Conservation (phyloP, 2,888 invertebrate genomes). For the Catonia carolina region DNA sequence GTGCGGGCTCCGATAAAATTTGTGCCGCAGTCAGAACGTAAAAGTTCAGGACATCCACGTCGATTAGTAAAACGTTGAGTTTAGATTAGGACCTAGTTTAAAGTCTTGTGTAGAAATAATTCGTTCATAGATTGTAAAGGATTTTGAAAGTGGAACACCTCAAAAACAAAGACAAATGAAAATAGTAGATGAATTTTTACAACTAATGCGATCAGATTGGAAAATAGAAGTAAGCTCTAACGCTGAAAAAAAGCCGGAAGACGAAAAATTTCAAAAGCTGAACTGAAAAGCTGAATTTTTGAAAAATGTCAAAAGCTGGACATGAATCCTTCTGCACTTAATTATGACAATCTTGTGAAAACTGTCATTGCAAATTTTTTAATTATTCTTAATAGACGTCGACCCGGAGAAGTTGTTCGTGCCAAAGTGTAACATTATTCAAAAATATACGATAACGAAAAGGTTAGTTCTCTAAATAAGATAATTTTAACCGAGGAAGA, state of each 20-base stretch:
- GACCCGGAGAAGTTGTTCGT: constrained; percentile 11
- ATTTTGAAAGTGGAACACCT: background rate
- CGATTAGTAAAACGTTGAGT: too few relatives aligned
- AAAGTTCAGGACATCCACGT: too few relatives aligned
- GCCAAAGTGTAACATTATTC: background rate
- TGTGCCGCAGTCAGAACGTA: too few relatives aligned
- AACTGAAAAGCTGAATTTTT: too few relatives aligned
- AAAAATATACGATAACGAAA: background rate
- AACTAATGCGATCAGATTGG: constrained; percentile 8
- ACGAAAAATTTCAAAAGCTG: background rate
- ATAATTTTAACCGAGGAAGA: background rate
- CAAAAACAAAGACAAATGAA: background rate
- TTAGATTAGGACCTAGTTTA: constrained; percentile 3
- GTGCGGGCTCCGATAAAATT: too few relatives aligned
- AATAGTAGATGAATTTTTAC: constrained; percentile 3
- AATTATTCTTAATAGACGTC: constrained; percentile 7
- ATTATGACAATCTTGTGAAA: constrained; percentile 4
- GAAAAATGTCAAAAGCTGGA: background rate
- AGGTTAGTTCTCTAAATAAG: background rate
- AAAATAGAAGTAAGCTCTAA: constrained; percentile 7
- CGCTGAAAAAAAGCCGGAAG: too few relatives aligned
- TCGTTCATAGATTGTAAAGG: constrained; percentile 5
- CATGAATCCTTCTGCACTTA: background rate
- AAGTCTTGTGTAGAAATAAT: background rate
- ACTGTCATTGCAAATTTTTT: constrained; percentile 6